Conservation (phyloP, 2,113 vertebrate species). For the Mohoua ochrocephala region DNA sequence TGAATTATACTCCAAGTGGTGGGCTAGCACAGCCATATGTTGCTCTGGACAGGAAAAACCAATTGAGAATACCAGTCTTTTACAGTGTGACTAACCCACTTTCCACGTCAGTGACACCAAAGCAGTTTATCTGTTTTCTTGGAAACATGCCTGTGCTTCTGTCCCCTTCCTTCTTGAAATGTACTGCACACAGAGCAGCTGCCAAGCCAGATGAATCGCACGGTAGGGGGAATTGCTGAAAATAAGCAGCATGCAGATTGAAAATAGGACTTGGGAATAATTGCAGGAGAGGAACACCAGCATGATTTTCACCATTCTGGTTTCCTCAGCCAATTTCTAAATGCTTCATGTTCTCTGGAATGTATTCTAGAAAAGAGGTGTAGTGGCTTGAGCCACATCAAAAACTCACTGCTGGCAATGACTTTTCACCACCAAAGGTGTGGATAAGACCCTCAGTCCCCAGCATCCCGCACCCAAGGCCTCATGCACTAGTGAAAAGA, state of each 20-base stretch:
- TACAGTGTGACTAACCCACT: not conserved
- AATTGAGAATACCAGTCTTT: not conserved
- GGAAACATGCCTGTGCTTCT: constrained; percentile 38
- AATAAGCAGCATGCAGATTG: constrained; percentile 7
- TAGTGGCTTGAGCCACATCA: not conserved
- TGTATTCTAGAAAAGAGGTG: not conserved
- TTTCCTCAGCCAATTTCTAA: not conserved
- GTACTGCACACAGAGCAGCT: not conserved
- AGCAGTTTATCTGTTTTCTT: constrained; percentile 52
- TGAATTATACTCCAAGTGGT: not conserved
- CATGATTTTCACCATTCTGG: not conserved
- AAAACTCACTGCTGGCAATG: not conserved
- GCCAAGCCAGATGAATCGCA: not conserved
- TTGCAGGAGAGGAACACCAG: not conserved
- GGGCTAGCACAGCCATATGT: not conserved
- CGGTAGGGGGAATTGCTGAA: not conserved
- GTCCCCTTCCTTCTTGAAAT: constrained; percentile 27
- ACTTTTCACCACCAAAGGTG: not conserved
- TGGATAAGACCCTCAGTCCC: not conserved
- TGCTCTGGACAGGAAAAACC: not conserved
- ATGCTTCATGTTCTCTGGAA: not conserved
- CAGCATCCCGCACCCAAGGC: not conserved
- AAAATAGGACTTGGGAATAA: not conserved
- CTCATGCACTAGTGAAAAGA: not conserved
- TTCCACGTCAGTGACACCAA: constrained; percentile 17